These are phyloP conservation scores for Leptoteleia sp. DNA, from an alignment of 1,140 invertebrate species.

Conservation along the genomic window DNA sequence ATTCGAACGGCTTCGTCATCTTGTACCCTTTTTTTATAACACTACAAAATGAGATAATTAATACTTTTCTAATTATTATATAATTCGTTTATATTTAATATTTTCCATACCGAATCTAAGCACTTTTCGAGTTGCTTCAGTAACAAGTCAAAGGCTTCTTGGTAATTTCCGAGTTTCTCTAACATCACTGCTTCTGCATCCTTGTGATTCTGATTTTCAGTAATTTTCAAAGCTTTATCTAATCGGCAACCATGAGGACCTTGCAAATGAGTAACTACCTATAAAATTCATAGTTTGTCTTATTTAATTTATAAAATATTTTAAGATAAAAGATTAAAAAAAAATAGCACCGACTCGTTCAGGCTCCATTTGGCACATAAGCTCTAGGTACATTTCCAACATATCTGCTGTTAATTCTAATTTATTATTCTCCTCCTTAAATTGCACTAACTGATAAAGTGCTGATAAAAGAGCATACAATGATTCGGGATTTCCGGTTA, in stretches of 20 bases:
- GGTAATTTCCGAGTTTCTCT: constrained; percentile 78
- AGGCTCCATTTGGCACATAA: constrained; percentile 86
- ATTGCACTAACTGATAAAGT: constrained; percentile 82
- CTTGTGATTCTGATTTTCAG: constrained; percentile 71
- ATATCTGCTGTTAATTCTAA: constrained; percentile 81
- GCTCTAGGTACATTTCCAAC: constrained; percentile 84
- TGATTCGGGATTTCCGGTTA: constrained; percentile 77
- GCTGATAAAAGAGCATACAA: constrained; percentile 85
- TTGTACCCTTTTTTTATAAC: constrained; percentile 57
- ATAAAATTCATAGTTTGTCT: neutral
- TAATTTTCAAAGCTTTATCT: constrained; percentile 76
- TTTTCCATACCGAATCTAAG: constrained; percentile 70
- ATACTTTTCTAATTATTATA: constrained; percentile 16
- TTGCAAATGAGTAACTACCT: constrained; percentile 75
- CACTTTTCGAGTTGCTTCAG: constrained; percentile 70
- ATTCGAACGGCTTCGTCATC: constrained; percentile 70
- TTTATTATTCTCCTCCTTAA: constrained; percentile 78
- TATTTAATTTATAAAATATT: neutral
- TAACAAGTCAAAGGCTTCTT: constrained; percentile 77
- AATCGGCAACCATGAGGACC: constrained; percentile 75
- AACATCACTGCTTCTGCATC: constrained; percentile 78
- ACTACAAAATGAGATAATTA: constrained; percentile 37
- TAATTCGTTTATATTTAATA: no score
- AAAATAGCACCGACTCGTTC: constrained; percentile 67
- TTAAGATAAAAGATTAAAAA: neutral